phyloP scores from a whole-genome alignment of 2,797 vertebrate species.

The Aldrovandia affinis region DNA sequence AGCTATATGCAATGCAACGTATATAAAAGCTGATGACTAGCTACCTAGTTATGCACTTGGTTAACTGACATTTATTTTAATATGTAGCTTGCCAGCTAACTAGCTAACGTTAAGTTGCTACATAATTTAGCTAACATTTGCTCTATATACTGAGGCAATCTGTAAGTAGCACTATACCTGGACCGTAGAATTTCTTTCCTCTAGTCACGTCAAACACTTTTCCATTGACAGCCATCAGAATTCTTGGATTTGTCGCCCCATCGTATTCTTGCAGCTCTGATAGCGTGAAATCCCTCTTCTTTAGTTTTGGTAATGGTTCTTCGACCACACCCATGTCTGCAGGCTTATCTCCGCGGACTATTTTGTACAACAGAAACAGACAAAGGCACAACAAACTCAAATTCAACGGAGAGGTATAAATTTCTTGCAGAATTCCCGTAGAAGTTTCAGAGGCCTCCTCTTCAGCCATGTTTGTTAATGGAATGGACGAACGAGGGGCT shows the following conservation, averaged over 20 bases:
- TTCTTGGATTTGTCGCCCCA: constrained; percentile 79
- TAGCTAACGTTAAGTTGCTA: neutral
- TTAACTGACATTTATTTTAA: neutral
- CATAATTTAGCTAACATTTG: neutral
- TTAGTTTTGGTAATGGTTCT: constrained; percentile 77
- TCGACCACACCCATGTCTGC: constrained; percentile 69
- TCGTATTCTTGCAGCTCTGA: constrained; percentile 83
- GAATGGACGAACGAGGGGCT: neutral
- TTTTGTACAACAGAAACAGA: constrained; percentile 89
- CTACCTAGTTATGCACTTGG: neutral
- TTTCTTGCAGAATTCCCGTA: constrained; percentile 80
- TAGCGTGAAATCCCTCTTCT: constrained; percentile 86
- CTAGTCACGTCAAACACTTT: constrained; percentile 95
- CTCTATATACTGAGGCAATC: neutral
- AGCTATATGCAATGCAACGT: too few relatives aligned
- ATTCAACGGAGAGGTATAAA: constrained; percentile 89
- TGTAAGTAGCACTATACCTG: constrained; percentile 70
- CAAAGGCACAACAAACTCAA: constrained; percentile 88
- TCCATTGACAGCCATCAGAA: constrained; percentile 91
- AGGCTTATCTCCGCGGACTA: constrained; percentile 84
- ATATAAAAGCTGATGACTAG: neutral
- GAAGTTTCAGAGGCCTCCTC: constrained; percentile 67
- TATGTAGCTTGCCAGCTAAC: neutral
- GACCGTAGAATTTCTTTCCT: constrained; percentile 92
- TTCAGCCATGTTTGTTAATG: constrained; percentile 73